Conservation (phyloP, 2,113 vertebrate genomes). For the Sinocyclocheilus rhinocerous region DNA sequence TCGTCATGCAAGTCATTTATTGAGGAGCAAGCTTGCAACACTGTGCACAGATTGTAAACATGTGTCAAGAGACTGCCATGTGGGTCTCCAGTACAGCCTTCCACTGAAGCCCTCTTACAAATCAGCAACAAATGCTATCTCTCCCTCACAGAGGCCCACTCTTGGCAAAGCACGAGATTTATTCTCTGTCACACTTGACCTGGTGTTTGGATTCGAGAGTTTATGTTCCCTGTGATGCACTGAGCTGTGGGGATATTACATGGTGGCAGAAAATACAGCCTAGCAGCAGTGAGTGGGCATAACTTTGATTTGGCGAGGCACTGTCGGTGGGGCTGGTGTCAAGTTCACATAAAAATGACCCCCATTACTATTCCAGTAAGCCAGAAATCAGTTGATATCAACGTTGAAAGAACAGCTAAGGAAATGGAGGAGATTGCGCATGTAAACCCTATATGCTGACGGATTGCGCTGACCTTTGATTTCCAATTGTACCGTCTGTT, state of each 20-base stretch:
- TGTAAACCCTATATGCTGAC: conserved; percentile 42
- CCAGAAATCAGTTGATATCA: conserved; percentile 27
- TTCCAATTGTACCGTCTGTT: conserved; percentile 44
- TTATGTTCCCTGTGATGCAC: conserved; percentile 46
- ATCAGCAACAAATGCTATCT: conserved; percentile 64
- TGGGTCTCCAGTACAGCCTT: conserved; percentile 54
- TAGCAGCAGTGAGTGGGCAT: conserved; percentile 18
- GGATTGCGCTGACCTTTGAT: conserved; percentile 48
- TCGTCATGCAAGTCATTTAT: conserved; percentile 72
- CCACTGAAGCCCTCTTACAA: conserved; percentile 56
- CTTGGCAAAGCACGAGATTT: conserved; percentile 12
- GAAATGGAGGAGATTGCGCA: conserved; percentile 29
- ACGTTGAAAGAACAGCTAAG: conserved; percentile 21
- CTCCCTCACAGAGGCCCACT: neutral
- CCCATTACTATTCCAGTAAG: conserved; percentile 14
- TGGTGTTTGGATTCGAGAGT: conserved; percentile 29
- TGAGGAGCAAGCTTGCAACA: conserved; percentile 70
- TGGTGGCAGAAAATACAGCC: conserved; percentile 29
- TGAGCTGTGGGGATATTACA: conserved; percentile 34
- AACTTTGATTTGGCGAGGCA: conserved; percentile 4
- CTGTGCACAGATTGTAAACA: conserved; percentile 76
- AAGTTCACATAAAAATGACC: conserved; percentile 30
- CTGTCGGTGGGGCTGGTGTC: conserved; percentile 38
- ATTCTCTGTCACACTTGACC: conserved; percentile 28
- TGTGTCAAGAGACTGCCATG: conserved; percentile 65